Percentiles rank a stretch among this genome's conserved stretches.
phyloP scores from a whole-genome alignment of 1,140 invertebrate genomes.

The Aricia agestis region DNA sequence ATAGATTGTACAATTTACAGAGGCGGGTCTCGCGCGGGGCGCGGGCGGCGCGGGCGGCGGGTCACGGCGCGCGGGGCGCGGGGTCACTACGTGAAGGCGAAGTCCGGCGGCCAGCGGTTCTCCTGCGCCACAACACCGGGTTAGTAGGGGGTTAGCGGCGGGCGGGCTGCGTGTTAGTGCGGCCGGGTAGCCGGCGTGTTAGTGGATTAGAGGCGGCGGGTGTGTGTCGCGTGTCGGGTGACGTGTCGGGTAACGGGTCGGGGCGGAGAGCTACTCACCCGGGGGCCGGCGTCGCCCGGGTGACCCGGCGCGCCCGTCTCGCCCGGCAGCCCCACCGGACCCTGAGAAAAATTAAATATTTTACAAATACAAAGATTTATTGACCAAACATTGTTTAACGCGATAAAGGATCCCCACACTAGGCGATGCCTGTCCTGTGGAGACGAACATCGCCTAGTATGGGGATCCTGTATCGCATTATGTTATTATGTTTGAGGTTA shows the following conservation, averaged over 20 bases:
- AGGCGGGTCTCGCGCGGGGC: conserved; percentile 14
- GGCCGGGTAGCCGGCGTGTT: background rate
- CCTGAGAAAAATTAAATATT: conserved; percentile 79
- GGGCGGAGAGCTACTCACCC: conserved; percentile 65
- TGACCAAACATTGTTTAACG: too few species aligned
- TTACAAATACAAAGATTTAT: too few species aligned
- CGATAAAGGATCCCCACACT: too few species aligned
- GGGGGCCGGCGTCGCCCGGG: conserved; percentile 84
- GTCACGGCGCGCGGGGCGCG: conserved; percentile 24
- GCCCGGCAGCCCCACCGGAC: conserved; percentile 91
- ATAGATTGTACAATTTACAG: conserved; percentile 57
- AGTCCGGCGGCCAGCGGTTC: conserved; percentile 59
- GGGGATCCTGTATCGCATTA: too few species aligned
- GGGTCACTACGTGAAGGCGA: conserved; percentile 55
- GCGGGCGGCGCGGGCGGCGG: conserved; percentile 13
- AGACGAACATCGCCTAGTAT: too few species aligned
- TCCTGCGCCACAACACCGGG: conserved; percentile 55
- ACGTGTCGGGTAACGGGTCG: background rate
- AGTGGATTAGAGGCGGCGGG: background rate
- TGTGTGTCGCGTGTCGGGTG: background rate
- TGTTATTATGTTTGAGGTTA: too few species aligned
- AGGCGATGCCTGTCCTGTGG: too few species aligned
- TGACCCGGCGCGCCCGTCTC: conserved; percentile 87
- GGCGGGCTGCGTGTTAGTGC: conserved; percentile 22
- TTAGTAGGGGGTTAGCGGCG: conserved; percentile 32